Base-by-base conservation (phyloP, 1,140 invertebrate species). In the Plutomurus gul region DNA sequence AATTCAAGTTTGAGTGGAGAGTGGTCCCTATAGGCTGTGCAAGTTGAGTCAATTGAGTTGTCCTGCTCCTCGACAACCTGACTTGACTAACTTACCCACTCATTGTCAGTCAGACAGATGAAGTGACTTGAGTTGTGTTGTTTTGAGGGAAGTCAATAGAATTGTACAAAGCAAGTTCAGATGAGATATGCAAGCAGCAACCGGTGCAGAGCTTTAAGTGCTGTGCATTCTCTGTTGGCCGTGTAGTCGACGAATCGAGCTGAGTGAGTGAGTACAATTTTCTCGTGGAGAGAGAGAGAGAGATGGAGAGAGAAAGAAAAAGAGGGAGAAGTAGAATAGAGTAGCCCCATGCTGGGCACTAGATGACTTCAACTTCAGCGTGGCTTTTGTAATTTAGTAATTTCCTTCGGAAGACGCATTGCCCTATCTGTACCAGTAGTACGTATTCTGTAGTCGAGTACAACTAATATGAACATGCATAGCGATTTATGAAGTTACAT, bases 321-420 rank as follows among this genome's bases (percentile, higher is more conserved):
- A 40, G 36, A 72, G 36, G 39, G 70, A 72, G 39, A 72, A 72
- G 37, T 75, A 10, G 71, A 77, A 43, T 77, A 77, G 79, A 81
- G 78, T 75, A 71, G 76, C 51, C 76, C 30, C 80, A 47, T 60
- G 73, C 80, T 81, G 80, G 3, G 80, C 25, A 16, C 18, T 60
- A 76, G 79, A 80, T 80, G 79, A 76, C 79, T 81, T 77, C 71
- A 65, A 60, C 71, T 79, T 73, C 37, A 73, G 25, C 36, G 20
- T 20, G 30, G 46, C 25, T 75, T 79, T 79, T 79, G 78, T 79
- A 79, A 79, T 79, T 79, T 79, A 79, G 78, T 75, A 79, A 79
- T 79, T 79, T 75, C 43, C 78, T 49, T 79, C 78, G 27, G 18
- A 79, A 71, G 77, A 74, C 27, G n/a, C 77, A 78, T 74, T 71